These are phyloP conservation scores for Rhabdomys pumilio DNA, from an alignment of 2,797 vertebrate species.

Conservation along the genomic window DNA sequence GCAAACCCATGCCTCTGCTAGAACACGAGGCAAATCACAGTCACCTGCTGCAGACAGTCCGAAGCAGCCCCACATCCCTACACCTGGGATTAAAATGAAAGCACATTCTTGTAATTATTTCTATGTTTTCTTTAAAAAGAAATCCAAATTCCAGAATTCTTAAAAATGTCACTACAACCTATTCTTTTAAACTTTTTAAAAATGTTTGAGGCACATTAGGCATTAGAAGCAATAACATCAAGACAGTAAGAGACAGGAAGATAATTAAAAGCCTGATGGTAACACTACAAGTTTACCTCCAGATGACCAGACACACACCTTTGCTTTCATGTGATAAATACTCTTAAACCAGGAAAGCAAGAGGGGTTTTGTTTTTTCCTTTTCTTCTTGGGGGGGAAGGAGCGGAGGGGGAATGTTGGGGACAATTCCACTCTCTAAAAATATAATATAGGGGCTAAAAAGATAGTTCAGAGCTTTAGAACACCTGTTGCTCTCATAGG, in stretches of 20 bases:
- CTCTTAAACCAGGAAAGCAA: constrained; percentile 35
- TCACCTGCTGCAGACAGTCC: neutral
- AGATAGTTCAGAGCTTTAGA: neutral
- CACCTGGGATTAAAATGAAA: neutral
- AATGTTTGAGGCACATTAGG: constrained; percentile 26
- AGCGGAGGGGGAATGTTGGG: neutral
- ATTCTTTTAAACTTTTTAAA: constrained; percentile 35
- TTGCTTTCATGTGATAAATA: constrained; percentile 53
- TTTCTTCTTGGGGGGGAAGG: neutral
- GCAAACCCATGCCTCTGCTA: neutral
- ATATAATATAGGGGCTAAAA: neutral
- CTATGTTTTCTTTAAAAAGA: neutral
- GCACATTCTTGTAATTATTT: neutral
- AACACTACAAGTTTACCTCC: constrained; percentile 48
- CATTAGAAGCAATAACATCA: constrained; percentile 33
- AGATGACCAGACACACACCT: constrained; percentile 44
- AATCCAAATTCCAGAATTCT: neutral
- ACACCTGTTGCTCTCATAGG: neutral
- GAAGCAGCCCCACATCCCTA: neutral
- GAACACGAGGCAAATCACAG: neutral
- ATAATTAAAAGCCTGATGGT: neutral
- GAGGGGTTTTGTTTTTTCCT: neutral
- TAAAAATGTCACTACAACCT: neutral
- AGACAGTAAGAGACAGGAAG: neutral
- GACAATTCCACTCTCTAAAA: neutral